Evolutionary conservation across 2,797 vertebrate species (phyloP).

Genomic region (Octomys mimax): DNA sequence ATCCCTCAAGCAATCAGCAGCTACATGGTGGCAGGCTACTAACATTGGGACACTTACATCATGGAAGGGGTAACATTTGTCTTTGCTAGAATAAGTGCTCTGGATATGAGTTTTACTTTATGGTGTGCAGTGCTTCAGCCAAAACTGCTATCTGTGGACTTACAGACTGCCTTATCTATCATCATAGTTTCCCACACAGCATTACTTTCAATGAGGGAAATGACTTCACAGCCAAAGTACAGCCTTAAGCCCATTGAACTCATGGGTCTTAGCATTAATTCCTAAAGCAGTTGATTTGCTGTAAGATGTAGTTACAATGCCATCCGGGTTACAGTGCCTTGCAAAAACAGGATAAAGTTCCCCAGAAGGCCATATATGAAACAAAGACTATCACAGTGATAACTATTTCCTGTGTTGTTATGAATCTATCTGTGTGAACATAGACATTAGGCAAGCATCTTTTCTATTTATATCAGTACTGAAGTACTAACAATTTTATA

Average conservation of each 20-base stretch:
- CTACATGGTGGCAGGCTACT: neutral
- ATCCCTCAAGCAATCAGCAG: neutral
- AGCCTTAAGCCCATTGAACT: too few species aligned
- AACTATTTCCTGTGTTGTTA: neutral
- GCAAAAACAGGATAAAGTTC: neutral
- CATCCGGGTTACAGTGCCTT: neutral
- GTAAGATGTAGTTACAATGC: neutral
- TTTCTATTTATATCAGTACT: neutral
- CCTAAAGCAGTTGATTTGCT: neutral
- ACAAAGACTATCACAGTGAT: neutral
- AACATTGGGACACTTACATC: neutral
- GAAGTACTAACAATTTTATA: neutral
- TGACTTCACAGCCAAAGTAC: neutral
- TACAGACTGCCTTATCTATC: neutral
- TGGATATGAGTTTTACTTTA: neutral
- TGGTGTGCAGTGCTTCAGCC: neutral
- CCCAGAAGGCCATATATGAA: neutral
- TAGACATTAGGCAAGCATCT: neutral
- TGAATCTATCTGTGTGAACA: neutral
- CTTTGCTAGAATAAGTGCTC: neutral
- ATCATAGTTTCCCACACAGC: neutral
- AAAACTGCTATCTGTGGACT: neutral
- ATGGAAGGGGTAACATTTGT: neutral
- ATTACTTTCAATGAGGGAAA: neutral
- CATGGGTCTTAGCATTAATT: neutral